A percentile compares a stretch with the other conserved stretches of the same genome.
Conservation (phyloP, 2,113 vertebrate genomes). For the Hassar affinis region DNA sequence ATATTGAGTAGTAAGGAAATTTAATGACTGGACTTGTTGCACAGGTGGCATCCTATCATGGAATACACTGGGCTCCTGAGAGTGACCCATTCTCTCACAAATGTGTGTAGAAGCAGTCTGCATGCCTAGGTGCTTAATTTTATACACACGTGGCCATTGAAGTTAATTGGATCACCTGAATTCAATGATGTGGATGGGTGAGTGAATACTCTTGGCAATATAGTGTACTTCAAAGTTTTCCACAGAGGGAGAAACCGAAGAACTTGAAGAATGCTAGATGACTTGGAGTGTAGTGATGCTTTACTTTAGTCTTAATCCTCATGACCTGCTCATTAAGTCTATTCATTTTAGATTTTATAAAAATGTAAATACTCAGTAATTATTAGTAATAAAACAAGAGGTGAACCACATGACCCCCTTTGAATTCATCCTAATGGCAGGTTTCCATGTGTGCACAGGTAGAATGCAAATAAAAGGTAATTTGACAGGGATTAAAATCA, state of each 20-base stretch:
- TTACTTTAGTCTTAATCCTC: neutral
- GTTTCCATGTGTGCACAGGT: neutral
- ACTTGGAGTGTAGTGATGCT: neutral
- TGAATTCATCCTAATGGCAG: neutral
- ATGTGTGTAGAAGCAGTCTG: too few relatives aligned
- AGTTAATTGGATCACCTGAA: too few relatives aligned
- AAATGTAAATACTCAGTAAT: neutral
- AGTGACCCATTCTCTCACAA: too few relatives aligned
- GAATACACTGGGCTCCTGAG: too few relatives aligned
- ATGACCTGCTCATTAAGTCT: neutral
- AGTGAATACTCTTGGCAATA: too few relatives aligned
- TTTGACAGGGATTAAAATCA: neutral
- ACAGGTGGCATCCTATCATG: too few relatives aligned
- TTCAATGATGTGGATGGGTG: too few relatives aligned
- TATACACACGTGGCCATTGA: too few relatives aligned
- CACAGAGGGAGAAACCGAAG: neutral
- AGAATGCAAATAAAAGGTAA: neutral
- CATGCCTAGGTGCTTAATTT: too few relatives aligned
- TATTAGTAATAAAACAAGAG: neutral
- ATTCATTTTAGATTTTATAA: neutral
- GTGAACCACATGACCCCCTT: neutral
- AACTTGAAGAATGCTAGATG: neutral
- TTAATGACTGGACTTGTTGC: too few relatives aligned
- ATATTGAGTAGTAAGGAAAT: too few relatives aligned
- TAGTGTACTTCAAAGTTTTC: neutral